These are phyloP conservation scores for Cerceris rybyensis DNA, from an alignment of 2,888 invertebrate genomes.

Conservation along the genomic window DNA sequence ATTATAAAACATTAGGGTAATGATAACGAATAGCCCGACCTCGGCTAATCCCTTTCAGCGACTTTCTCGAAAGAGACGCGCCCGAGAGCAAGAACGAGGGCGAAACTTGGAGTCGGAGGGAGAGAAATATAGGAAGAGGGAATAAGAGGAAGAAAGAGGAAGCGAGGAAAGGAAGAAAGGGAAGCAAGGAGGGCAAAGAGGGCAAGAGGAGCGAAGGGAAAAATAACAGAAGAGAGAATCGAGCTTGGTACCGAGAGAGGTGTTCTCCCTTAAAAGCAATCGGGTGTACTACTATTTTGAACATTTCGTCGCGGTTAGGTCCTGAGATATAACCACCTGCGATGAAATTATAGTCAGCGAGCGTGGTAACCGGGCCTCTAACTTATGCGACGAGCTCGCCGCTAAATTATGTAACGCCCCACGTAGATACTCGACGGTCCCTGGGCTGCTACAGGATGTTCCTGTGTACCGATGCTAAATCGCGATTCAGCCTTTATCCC, in stretches of 20 bases:
- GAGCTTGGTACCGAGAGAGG: conserved; percentile 37
- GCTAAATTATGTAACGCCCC: conserved; percentile 77
- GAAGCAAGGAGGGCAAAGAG: conserved; percentile 5
- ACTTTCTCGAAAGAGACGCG: conserved; percentile 2
- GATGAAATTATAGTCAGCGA: conserved; percentile 77
- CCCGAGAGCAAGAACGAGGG: background rate
- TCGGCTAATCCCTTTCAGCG: conserved; percentile 58
- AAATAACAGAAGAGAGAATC: conserved; percentile 26
- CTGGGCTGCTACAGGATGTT: conserved; percentile 68
- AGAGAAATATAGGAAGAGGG: conserved; percentile 1
- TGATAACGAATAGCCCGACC: conserved; percentile 55
- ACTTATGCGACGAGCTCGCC: conserved; percentile 74
- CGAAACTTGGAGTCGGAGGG: background rate
- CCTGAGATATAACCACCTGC: conserved; percentile 74
- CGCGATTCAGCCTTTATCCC: conserved; percentile 56
- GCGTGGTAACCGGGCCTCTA: conserved; percentile 69
- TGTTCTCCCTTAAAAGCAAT: conserved; percentile 78
- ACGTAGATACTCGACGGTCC: conserved; percentile 72
- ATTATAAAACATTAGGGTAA: conserved; percentile 56
- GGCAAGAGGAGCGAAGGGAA: conserved; percentile 1
- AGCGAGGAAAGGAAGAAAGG: conserved; percentile 17
- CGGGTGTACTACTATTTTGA: conserved; percentile 79
- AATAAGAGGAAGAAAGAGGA: conserved; percentile 12
- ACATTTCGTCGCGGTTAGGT: conserved; percentile 75
- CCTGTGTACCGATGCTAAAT: conserved; percentile 72